Base-by-base conservation (phyloP, 1,140 invertebrate genomes). In the Bicyclus anynana region DNA sequence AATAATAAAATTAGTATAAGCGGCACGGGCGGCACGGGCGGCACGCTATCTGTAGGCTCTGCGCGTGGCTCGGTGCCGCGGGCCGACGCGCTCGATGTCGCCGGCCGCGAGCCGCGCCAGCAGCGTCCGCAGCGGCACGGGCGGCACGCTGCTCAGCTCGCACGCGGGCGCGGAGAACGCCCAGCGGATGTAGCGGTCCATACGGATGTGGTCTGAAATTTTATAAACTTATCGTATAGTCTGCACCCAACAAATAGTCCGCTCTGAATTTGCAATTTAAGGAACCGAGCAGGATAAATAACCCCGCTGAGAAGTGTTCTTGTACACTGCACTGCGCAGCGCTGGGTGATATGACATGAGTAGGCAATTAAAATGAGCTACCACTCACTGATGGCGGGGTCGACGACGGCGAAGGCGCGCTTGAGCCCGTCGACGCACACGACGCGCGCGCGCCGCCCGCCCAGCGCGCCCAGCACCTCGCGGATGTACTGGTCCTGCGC, bases 141-240 rank as follows among this genome's bases (percentile, higher is more conserved):
- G 79, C n/a, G 59, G 53, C 13, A 85, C 69, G 26, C 60, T 74
- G 50, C 50, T 74, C 6, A 87, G 52, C n/a, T 78, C 72, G 0
- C 80, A 73, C 1, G 59, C 74, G 17, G 69, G 69, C 17, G 80
- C 77, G 0, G 85, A 83, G 65, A 89, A 89, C 13, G 78, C 82
- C 85, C 88, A 89, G n/a, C 88, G 77, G 17, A 89, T 80, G 62
- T 88, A 78, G 0, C 76, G 74, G 46, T 89, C 87, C 84, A 89
- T 86, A 5, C 79, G 76, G n/a, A 87, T 72, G 44, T 89, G 88
- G 66, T 89, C 88, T 90, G 65, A 12, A 62, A 73, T n/a, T n/a
- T n/a, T n/a, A n/a, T n/a, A n/a, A n/a, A n/a, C n/a, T n/a, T n/a
- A n/a, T n/a, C n/a, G n/a, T n/a, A n/a, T n/a, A n/a, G n/a, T n/a